phyloP scores from a whole-genome alignment of 2,113 vertebrate species.

The Atherinomorus stipes region DNA sequence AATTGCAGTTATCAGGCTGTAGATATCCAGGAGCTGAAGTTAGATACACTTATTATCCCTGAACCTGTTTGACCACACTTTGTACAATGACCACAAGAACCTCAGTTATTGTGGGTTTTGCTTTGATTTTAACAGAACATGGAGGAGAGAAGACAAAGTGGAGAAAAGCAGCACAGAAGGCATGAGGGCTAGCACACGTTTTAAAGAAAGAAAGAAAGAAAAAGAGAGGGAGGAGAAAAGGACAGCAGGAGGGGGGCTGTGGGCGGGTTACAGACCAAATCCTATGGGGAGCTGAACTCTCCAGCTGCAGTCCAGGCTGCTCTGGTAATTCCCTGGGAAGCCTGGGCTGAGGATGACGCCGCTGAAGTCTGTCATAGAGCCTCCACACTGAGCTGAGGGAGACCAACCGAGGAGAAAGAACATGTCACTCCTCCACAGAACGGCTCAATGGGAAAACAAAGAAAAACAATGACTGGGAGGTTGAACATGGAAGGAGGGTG shows the following conservation, averaged over 20 bases:
- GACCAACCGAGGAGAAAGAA: constrained; percentile 73
- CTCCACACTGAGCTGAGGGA: constrained; percentile 93
- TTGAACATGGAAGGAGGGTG: constrained; percentile 9
- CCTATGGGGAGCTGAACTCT: constrained; percentile 93
- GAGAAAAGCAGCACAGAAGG: background rate
- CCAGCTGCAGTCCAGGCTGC: constrained; percentile 97
- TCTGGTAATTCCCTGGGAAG: constrained; percentile 97
- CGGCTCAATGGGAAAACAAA: constrained; percentile 47
- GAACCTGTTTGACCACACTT: too few relatives aligned
- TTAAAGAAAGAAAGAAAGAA: background rate
- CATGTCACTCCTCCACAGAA: constrained; percentile 59
- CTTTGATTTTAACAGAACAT: background rate
- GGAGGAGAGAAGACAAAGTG: background rate
- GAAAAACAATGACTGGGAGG: constrained; percentile 30
- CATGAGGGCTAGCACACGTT: background rate
- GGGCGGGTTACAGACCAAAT: constrained; percentile 85
- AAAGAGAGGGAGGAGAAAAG: background rate
- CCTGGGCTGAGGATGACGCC: constrained; percentile 96
- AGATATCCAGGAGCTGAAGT: too few relatives aligned
- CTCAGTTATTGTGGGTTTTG: too few relatives aligned
- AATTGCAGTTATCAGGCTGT: too few relatives aligned
- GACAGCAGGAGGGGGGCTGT: background rate
- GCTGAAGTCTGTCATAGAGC: constrained; percentile 91
- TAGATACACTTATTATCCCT: too few relatives aligned
- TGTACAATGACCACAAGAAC: too few relatives aligned